Conservation (phyloP, 35 echinoderm and acorn worm genomes). For the Eucidaris tribuloides region DNA sequence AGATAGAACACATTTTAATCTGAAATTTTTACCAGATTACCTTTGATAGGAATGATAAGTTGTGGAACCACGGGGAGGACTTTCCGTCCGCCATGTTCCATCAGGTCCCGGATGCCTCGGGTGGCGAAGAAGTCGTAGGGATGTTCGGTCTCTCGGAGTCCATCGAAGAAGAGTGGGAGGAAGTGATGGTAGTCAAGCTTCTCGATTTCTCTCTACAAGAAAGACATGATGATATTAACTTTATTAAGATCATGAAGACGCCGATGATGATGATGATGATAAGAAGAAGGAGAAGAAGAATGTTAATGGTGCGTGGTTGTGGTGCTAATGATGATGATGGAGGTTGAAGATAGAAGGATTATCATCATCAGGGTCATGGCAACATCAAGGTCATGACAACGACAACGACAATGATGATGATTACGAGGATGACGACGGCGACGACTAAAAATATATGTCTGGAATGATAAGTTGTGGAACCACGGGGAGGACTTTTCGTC, state of each 20-base stretch:
- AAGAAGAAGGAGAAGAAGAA: no score
- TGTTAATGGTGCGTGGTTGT: no score
- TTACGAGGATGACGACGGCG: no score
- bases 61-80: conserved; percentile 69
- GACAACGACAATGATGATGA: no score
- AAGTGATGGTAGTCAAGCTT: conserved; percentile 66
- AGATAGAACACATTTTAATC: not conserved
- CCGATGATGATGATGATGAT: no score
- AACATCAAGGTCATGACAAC: no score
- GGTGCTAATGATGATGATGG: no score
- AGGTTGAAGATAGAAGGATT: no score
- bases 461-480: conserved; percentile 74
- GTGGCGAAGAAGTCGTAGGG: conserved; percentile 58
- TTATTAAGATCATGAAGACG: no score
- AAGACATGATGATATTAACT: no score
- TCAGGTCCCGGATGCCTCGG: conserved; percentile 50
- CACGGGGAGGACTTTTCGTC: conserved; percentile 51
- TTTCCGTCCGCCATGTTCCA: conserved; percentile 52
- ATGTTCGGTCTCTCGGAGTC: conserved; percentile 52
- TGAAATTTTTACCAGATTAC: conserved; percentile 6
- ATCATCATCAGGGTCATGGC: no score
- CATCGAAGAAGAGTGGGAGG: conserved; percentile 71
- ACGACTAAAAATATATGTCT: no score
- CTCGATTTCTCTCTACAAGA: conserved; percentile 52
- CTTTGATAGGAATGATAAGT: conserved; percentile 73